phyloP scores from a whole-genome alignment of 2,113 vertebrate species.

The Isurus oxyrinchus region DNA sequence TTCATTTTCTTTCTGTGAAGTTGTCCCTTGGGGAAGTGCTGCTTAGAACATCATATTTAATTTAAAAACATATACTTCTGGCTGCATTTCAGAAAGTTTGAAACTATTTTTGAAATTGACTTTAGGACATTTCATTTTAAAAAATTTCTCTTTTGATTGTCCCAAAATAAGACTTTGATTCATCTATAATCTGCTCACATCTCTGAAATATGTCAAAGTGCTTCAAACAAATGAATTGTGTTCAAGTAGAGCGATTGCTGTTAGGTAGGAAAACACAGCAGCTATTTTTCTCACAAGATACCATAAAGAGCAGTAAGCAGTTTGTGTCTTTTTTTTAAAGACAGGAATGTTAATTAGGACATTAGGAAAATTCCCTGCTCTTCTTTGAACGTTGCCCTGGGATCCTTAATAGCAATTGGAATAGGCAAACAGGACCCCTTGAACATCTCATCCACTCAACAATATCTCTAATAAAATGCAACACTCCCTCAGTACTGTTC shows the following conservation, averaged over 20 bases:
- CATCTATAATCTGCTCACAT: neutral
- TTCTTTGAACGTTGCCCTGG: neutral
- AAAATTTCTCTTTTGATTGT: neutral
- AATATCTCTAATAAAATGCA: neutral
- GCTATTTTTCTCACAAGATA: neutral
- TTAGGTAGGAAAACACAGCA: neutral
- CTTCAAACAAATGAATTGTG: neutral
- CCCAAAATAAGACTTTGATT: neutral
- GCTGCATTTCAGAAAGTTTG: neutral
- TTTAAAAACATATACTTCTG: neutral
- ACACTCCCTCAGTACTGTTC: neutral
- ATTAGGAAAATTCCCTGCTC: neutral
- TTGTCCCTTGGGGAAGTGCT: neutral
- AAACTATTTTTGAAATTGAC: neutral
- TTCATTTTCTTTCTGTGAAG: neutral
- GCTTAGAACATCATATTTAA: neutral
- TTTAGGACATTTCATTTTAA: neutral
- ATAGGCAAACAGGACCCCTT: neutral
- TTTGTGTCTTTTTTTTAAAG: neutral
- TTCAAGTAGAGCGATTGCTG: neutral
- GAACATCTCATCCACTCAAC: neutral
- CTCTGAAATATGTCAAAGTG: neutral
- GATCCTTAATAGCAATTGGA: neutral
- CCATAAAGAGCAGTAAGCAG: neutral
- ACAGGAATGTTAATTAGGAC: neutral